These are phyloP conservation scores for Heliconius hortense DNA, from an alignment of 2,888 invertebrate species.

Conservation along the genomic window DNA sequence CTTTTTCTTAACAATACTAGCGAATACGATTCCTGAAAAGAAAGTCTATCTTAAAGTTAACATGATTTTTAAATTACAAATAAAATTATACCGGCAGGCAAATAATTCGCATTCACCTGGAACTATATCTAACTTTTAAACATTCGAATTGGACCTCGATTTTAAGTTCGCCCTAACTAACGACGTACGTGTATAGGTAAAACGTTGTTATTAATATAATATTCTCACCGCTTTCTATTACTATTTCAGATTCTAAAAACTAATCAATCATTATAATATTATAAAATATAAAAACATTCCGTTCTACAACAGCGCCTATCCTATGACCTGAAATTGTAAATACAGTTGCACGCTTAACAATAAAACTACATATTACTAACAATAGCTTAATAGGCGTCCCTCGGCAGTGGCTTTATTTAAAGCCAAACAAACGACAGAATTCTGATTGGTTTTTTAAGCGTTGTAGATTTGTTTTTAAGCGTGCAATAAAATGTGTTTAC, in stretches of 20 bases:
- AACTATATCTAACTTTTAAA: constrained; percentile 67
- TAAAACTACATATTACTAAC: not conserved
- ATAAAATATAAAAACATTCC: constrained; percentile 42
- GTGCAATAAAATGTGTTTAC: constrained; percentile 17
- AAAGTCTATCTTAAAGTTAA: constrained; percentile 72
- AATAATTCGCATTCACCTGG: constrained; percentile 59
- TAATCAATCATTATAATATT: constrained; percentile 32
- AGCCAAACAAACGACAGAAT: not conserved
- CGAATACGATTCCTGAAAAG: constrained; percentile 75
- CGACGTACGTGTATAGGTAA: constrained; percentile 57
- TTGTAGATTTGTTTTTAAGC: constrained; percentile 3
- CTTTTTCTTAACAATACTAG: constrained; percentile 78
- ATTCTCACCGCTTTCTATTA: constrained; percentile 35
- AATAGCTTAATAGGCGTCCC: not conserved
- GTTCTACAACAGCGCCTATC: constrained; percentile 37
- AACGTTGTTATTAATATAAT: constrained; percentile 40
- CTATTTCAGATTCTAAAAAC: constrained; percentile 28
- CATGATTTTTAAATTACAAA: constrained; percentile 73
- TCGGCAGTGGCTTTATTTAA: not conserved
- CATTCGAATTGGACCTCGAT: constrained; percentile 80
- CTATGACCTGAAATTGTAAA: constrained; percentile 21
- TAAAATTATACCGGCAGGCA: constrained; percentile 64
- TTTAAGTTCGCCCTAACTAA: constrained; percentile 76
- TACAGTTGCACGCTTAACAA: constrained; percentile 15
- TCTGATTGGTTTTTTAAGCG: not conserved